Percentiles rank a stretch among this genome's conserved stretches.
These are phyloP conservation scores for Furnarius figulus DNA, from an alignment of 2,113 vertebrate species.

Conservation along the genomic window DNA sequence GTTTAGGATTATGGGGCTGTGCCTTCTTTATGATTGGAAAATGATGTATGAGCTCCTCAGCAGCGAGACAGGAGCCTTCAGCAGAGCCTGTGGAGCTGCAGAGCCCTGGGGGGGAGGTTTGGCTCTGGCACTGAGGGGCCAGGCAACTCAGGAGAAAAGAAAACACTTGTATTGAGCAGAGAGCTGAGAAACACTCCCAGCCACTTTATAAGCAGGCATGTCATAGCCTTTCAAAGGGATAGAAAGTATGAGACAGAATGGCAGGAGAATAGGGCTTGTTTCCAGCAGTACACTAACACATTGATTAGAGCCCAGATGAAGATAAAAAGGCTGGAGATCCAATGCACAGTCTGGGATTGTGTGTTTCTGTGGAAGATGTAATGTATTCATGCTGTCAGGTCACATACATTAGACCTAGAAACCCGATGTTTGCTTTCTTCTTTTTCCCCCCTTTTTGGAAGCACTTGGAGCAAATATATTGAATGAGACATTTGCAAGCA, in stretches of 20 bases:
- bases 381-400: slow-evolving; percentile 42
- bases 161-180: not conserved
- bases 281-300: not conserved
- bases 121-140: not conserved
- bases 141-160: not conserved
- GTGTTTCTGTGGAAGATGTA: slow-evolving; percentile 37
- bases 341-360: not conserved
- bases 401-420: slow-evolving; percentile 46
- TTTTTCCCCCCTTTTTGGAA: not conserved
- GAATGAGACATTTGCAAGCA: slow-evolving; percentile 59
- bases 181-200: not conserved
- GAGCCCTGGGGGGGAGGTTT: not conserved
- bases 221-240: not conserved
- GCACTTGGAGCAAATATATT: slow-evolving; percentile 32
- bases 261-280: not conserved
- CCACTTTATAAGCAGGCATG: not conserved
- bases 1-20: not conserved
- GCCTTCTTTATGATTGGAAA: not conserved
- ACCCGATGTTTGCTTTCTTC: slow-evolving; percentile 37
- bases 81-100: not conserved
- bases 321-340: slow-evolving; percentile 11
- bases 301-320: slow-evolving; percentile 46
- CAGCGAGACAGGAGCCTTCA: not conserved
- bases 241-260: slow-evolving; percentile 21
- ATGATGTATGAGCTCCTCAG: not conserved